phyloP scores from a whole-genome alignment of 1,140 invertebrate genomes.

The Matsumurasca onukii region DNA sequence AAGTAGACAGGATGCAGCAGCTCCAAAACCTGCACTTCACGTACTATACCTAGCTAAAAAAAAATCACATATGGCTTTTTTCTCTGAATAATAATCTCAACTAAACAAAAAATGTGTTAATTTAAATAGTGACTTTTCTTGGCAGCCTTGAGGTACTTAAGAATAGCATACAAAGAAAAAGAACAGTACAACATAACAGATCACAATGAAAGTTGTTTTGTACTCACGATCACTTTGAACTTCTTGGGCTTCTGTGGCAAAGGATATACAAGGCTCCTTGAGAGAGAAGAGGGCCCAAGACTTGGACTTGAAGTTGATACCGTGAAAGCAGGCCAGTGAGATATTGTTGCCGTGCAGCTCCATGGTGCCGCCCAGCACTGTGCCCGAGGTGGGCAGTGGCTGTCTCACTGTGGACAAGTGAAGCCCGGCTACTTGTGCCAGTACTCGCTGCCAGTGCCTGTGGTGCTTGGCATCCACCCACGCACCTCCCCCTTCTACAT shows the following conservation, averaged over 20 bases:
- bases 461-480: constrained; percentile 71
- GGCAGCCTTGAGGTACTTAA: too few relatives aligned
- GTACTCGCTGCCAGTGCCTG: constrained; percentile 87
- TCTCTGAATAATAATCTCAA: too few relatives aligned
- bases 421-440: constrained; percentile 69
- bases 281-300: constrained; percentile 96
- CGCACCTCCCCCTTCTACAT: constrained; percentile 23
- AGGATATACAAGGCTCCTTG: constrained; percentile 92
- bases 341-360: constrained; percentile 89
- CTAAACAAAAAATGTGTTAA: too few relatives aligned
- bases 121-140: too few relatives aligned
- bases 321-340: constrained; percentile 95
- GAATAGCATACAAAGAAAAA: too few relatives aligned
- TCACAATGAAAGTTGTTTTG: too few relatives aligned
- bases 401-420: constrained; percentile 70
- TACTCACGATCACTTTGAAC: too few relatives aligned
- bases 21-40: too few relatives aligned
- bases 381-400: constrained; percentile 69
- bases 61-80: too few relatives aligned
- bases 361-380: constrained; percentile 91
- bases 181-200: too few relatives aligned
- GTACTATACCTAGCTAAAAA: too few relatives aligned
- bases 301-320: constrained; percentile 95
- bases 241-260: constrained; percentile 92
- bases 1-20: too few relatives aligned